phyloP scores from a whole-genome alignment of 2,797 vertebrate genomes.

The Channallabes apus region DNA sequence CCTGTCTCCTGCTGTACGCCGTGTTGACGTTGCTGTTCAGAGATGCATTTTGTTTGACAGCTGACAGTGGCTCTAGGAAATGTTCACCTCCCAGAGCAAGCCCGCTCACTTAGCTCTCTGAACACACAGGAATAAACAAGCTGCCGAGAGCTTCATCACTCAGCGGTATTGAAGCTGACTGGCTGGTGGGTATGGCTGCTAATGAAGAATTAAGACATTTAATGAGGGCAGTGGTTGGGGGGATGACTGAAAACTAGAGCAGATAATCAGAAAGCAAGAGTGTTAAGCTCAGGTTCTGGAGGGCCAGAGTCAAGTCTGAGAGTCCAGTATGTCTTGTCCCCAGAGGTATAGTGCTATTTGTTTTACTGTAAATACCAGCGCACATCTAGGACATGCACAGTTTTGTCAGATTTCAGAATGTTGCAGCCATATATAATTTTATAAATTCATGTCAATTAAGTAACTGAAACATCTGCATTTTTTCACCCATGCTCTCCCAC shows the following conservation, averaged over 20 bases:
- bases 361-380: too few relatives aligned
- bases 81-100: slow-evolving; percentile 10
- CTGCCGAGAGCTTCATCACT: background rate
- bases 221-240: background rate
- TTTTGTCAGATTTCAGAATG: too few relatives aligned
- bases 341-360: too few relatives aligned
- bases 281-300: background rate
- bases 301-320: background rate
- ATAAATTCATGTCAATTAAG: too few relatives aligned
- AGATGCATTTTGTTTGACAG: slow-evolving; percentile 39
- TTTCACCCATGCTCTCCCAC: too few relatives aligned
- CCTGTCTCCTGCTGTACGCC: background rate
- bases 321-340: background rate
- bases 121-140: slow-evolving; percentile 10
- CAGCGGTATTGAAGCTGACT: background rate
- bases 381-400: too few relatives aligned
- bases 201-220: slow-evolving; percentile 5
- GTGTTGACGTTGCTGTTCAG: background rate
- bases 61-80: slow-evolving; percentile 23
- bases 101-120: slow-evolving; percentile 12
- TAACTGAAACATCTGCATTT: too few relatives aligned
- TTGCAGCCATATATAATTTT: too few relatives aligned
- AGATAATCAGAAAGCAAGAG: background rate
- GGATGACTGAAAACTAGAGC: background rate
- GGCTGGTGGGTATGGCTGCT: background rate